Percentiles rank a stretch among this genome's conserved stretches.
Evolutionary conservation across 2,797 vertebrate species (phyloP).

Genomic region (Coilia nasus): DNA sequence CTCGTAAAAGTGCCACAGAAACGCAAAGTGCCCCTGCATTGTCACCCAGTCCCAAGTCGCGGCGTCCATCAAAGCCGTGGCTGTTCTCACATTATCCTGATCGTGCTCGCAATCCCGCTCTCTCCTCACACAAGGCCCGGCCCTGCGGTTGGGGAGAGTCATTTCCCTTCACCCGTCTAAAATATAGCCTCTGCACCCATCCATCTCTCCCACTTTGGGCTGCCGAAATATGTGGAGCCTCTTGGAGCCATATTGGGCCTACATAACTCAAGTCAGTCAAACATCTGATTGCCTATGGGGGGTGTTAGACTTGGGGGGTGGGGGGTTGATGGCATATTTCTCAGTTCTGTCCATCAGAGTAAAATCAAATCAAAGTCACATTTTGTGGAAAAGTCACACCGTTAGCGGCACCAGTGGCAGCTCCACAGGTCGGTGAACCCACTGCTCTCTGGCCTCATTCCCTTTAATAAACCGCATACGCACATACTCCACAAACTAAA

Average conservation of each 20-base stretch:
- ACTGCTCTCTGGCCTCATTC: neutral
- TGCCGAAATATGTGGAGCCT: neutral
- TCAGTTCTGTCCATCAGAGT: neutral
- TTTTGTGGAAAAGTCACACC: neutral
- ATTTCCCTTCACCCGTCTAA: neutral
- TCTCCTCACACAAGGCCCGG: neutral
- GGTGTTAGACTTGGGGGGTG: neutral
- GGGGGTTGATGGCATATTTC: neutral
- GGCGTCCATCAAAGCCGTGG: neutral
- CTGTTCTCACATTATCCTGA: neutral
- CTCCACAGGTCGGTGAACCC: neutral
- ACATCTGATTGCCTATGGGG: neutral
- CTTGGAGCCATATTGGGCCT: conserved; percentile 8
- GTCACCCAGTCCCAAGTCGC: neutral
- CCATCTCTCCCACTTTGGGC: conserved; percentile 16
- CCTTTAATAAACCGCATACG: neutral
- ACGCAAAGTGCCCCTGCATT: conserved; percentile 30
- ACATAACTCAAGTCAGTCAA: neutral
- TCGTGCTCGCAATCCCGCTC: neutral
- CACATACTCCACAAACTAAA: neutral
- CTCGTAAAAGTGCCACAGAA: conserved; percentile 43
- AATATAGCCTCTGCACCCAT: conserved; percentile 1
- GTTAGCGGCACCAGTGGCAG: neutral
- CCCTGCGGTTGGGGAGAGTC: neutral
- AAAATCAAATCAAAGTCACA: conserved; percentile 3